phyloP scores from a whole-genome alignment of 2,888 invertebrate genomes.

The Eupithecia exiguata region DNA sequence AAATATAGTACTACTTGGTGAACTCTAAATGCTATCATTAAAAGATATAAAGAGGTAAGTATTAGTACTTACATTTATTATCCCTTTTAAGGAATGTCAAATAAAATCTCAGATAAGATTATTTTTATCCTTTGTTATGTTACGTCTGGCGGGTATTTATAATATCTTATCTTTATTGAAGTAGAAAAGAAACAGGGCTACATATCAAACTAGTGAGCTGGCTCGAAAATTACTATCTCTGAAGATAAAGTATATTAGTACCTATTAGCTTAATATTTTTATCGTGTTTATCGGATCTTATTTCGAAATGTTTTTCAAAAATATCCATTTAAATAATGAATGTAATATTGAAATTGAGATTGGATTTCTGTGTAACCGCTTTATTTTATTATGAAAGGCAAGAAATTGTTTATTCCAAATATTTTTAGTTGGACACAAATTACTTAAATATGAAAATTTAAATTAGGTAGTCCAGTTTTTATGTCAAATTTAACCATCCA shows the following conservation, averaged over 20 bases:
- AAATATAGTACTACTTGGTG: not conserved
- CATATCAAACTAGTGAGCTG: slow-evolving; percentile 55
- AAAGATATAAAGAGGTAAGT: not conserved
- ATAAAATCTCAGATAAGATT: slow-evolving; percentile 58
- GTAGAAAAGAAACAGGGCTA: slow-evolving; percentile 60
- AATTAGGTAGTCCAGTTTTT: not conserved
- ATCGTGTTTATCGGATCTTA: slow-evolving; percentile 61
- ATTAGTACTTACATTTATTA: slow-evolving; percentile 45
- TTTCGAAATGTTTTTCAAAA: slow-evolving; percentile 47
- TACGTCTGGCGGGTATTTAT: slow-evolving; percentile 17
- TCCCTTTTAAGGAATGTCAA: slow-evolving; percentile 52
- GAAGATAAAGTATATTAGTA: slow-evolving; percentile 44
- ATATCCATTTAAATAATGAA: not conserved
- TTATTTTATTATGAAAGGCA: not conserved
- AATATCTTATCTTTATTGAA: slow-evolving; percentile 63
- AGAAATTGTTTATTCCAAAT: not conserved
- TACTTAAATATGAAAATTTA: not conserved
- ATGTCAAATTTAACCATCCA: not conserved
- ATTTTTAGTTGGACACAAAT: not conserved
- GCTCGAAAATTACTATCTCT: slow-evolving; percentile 45
- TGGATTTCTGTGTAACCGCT: not conserved
- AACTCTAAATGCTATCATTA: not conserved
- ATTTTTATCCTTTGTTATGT: slow-evolving; percentile 52
- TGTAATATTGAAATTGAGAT: not conserved
- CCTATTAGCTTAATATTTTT: slow-evolving; percentile 55